Evolutionary conservation across 2,113 vertebrate genomes (phyloP), one percentile per base, ranked within the genome.

Genomic region (Tetraodon nigroviridis): DNA sequence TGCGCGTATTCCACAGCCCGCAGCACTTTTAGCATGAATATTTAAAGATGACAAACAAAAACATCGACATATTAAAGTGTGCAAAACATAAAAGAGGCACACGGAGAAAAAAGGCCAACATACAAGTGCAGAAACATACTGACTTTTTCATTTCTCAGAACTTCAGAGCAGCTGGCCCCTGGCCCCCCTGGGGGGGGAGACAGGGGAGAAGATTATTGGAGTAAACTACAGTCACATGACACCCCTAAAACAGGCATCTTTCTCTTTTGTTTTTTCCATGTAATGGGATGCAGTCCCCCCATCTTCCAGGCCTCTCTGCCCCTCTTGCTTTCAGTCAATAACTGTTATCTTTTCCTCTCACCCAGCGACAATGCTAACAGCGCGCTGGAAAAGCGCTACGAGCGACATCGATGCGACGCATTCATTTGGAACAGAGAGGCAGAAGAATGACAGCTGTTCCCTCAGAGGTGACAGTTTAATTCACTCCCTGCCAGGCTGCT

Each of bases 191-290:
- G 18, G 52, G 22, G 46, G 15, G 61, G 17, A 53, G n/a, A 24
- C 18, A 45, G 45, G 27, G n/a, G 64, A 55, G 55, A 64, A 44
- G 64, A 74, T 57, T 71, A 65, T 20, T 51, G 46, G 56, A 69
- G 68, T 69, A 79, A 84, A 78, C 67, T 69, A 71, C 66, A 67
- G 69, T 74, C 69, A 75, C 32, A 71, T 69, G 55, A 56, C 67
- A 76, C 59, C 53, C 75, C 69, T 76, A 66, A 73, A 79, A 62
- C 73, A 42, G 45, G 53, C 49, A 21, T 17, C 10, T 11, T 37
- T 37, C 32, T 37, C 8, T 37, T 10, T 12, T 37, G 32, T 37
- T 37, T 37, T 37, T 37, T 37, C 32, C 32, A 11, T 37, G 32
- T 10, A 12, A 37, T 12, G 32, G 32, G 11, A 37, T 37, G 11